Evolutionary conservation across 2,888 invertebrate species (phyloP).

Genomic region (Epistrophe eligans): DNA sequence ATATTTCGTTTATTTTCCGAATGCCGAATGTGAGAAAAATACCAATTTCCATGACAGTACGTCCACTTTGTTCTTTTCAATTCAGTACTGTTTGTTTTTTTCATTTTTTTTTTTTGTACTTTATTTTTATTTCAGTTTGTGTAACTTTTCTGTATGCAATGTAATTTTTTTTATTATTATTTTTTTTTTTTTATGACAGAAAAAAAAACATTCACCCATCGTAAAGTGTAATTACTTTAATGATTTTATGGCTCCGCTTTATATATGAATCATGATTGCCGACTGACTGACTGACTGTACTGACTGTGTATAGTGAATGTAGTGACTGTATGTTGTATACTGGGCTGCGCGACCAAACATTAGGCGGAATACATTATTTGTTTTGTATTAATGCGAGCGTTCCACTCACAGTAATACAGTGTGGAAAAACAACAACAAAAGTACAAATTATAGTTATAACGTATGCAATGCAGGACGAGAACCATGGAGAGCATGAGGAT

Average conservation of each 20-base stretch:
- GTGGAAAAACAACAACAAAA: constrained; percentile 54
- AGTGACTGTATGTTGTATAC: constrained; percentile 39
- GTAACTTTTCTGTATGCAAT: constrained; percentile 26
- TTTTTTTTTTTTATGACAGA: constrained; percentile 63
- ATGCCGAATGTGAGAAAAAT: constrained; percentile 66
- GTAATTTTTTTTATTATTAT: constrained; percentile 46
- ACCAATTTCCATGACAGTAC: constrained; percentile 63
- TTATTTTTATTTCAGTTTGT: constrained; percentile 43
- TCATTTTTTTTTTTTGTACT: constrained; percentile 36
- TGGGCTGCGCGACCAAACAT: constrained; percentile 65
- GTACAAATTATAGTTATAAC: constrained; percentile 72
- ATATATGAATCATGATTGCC: constrained; percentile 76
- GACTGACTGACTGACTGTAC: constrained; percentile 72
- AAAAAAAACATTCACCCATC: constrained; percentile 77
- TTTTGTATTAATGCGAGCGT: constrained; percentile 75
- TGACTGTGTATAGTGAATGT: neutral
- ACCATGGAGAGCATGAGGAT: neutral
- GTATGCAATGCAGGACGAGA: constrained; percentile 40
- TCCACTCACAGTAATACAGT: constrained; percentile 69
- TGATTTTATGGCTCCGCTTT: constrained; percentile 78
- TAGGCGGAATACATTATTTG: constrained; percentile 76
- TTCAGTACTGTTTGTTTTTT: constrained; percentile 48
- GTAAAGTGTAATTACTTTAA: constrained; percentile 79
- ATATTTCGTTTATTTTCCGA: constrained; percentile 44
- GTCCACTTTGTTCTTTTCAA: constrained; percentile 54